Base-by-base conservation (phyloP, 1,140 invertebrate species). In the Zophobas atratus region DNA sequence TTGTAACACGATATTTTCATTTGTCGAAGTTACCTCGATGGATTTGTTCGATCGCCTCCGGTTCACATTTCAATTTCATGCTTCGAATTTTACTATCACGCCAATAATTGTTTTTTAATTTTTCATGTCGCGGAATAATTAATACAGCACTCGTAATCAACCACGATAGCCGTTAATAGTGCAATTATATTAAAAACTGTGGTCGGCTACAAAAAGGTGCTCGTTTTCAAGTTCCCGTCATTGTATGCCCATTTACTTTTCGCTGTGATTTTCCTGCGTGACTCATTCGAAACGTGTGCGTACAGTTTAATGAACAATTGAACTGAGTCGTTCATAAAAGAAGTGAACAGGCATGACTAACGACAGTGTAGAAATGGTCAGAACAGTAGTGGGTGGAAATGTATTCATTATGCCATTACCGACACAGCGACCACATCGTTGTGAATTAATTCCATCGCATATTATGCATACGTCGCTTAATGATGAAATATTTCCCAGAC, bases 351-450 rank as follows among this genome's bases (percentile, higher is more conserved):
- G 36, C 57, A 33, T 43, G 39, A 67, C 38, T 67, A 67, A 67
- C 43, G 60, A 43, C 60, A 35, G 38, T 67, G 32, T 67, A 67
- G 60, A 67, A 67, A 67, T 36, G 60, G 38, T 67, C 39, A 34
- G 60, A 67, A 32, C 38, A 39, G 39, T 43, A 38, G 60, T 67
- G 60, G 60, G 60, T 67, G 60, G 60, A 67, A 67, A 67, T 67
- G n/a, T 32, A 67, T 67, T 67, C 39, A 67, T 67, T 67, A 67
- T 67, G 60, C 39, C 60, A 67, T 67, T 39, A 41, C 4, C n/a
- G 60, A 67, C 38, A 43, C 38, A 56, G 20, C 57, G n/a, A 63
- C 6, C 5, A 41, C 43, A 38, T 67, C 39, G 8, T 20, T 67
- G 32, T 67, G 39, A 67, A 67, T 67, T 67, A 67, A 67, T 67